A percentile compares a stretch with the other conserved stretches of the same genome.
phyloP scores from a whole-genome alignment of 2,888 invertebrate genomes.

The Argynnis bischoffii region DNA sequence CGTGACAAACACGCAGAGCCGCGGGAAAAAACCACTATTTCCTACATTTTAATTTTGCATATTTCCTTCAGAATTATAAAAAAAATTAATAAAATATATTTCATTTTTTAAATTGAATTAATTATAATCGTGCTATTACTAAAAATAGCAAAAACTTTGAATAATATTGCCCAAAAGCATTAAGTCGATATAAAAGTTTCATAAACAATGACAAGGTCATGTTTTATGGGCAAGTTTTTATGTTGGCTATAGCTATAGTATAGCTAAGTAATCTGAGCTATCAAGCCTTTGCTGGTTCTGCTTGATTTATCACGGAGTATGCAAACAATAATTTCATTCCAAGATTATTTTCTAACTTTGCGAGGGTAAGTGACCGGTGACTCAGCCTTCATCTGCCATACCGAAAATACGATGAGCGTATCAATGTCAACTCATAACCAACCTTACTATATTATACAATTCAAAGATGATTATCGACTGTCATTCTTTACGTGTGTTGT shows the following conservation, averaged over 20 bases:
- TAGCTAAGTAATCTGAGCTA: not conserved
- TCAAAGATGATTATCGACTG: conserved; percentile 24
- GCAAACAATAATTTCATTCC: conserved; percentile 38
- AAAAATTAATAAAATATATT: too few relatives aligned
- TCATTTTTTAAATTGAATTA: too few relatives aligned
- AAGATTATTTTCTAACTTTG: conserved; percentile 61
- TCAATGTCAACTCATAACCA: conserved; percentile 28
- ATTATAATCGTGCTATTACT: too few relatives aligned
- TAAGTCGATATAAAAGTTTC: too few relatives aligned
- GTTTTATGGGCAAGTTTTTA: too few relatives aligned
- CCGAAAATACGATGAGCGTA: conserved; percentile 24
- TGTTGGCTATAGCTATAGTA: too few relatives aligned
- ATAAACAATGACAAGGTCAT: too few relatives aligned
- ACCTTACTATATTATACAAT: conserved; percentile 29
- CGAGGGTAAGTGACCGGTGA: conserved; percentile 73
- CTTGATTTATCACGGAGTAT: conserved; percentile 8
- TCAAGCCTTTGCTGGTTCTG: not conserved
- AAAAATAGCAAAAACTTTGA: too few relatives aligned
- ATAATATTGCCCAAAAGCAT: too few relatives aligned
- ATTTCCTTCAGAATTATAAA: not conserved
- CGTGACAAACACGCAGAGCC: too few relatives aligned
- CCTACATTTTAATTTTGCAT: not conserved
- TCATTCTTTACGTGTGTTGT: conserved; percentile 29
- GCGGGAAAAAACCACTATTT: too few relatives aligned
- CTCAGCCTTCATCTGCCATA: conserved; percentile 46